Percentiles rank a stretch among this genome's conserved stretches.
phyloP scores from a whole-genome alignment of 2,113 vertebrate species.

The Vulpes lagopus region DNA sequence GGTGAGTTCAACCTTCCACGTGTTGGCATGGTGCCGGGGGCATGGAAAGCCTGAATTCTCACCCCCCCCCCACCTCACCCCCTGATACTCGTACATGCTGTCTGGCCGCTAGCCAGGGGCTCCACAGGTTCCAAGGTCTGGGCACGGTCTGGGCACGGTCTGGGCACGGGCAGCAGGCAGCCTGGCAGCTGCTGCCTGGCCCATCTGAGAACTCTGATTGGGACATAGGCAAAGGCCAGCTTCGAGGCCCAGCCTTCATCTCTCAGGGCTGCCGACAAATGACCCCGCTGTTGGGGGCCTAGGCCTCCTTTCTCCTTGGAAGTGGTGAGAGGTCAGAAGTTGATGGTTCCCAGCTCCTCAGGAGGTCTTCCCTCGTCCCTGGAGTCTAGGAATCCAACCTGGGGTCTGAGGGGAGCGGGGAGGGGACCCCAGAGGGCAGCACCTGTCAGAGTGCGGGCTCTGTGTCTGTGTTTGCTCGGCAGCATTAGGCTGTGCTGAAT shows the following conservation, averaged over 20 bases:
- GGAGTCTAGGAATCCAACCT: neutral
- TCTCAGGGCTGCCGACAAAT: neutral
- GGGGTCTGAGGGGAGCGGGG: neutral
- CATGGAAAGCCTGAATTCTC: slow-evolving; percentile 57
- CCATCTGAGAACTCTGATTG: neutral
- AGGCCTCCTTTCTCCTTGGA: neutral
- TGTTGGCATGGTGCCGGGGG: slow-evolving; percentile 74
- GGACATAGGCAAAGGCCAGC: neutral
- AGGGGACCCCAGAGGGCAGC: neutral
- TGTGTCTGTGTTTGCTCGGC: accelerated
- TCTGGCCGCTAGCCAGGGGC: slow-evolving; percentile 78
- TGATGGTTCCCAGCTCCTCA: neutral
- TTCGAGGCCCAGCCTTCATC: neutral
- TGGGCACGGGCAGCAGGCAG: slow-evolving; percentile 69
- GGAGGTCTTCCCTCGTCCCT: neutral
- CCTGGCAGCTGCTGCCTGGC: slow-evolving; percentile 72
- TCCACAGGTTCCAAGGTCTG: slow-evolving; percentile 75
- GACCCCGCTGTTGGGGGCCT: neutral
- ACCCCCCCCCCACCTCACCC: slow-evolving; percentile 49
- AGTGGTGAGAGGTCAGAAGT: neutral
- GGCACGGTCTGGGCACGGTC: slow-evolving; percentile 46
- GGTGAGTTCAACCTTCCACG: slow-evolving; percentile 76
- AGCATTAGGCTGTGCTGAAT: neutral
- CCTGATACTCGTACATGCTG: slow-evolving; percentile 62
- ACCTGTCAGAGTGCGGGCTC: neutral